Evolutionary conservation across 2,113 vertebrate genomes (phyloP).

Genomic region (Gila orcuttii): DNA sequence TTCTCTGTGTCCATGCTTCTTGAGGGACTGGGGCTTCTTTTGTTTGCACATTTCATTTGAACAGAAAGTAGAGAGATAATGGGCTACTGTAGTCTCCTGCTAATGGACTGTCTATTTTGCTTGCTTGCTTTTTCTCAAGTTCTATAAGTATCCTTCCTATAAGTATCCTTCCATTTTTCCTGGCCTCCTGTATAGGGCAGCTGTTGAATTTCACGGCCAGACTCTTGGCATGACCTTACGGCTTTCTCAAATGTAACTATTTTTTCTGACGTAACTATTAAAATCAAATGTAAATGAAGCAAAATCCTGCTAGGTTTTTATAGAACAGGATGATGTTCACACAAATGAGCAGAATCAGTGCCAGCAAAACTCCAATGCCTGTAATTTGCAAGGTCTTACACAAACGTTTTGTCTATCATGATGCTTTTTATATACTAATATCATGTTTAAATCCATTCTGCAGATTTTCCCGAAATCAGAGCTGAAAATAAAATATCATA

Average conservation of each 20-base stretch:
- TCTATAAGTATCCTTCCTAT: constrained; percentile 19
- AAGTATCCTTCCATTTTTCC: background rate
- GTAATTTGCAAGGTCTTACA: background rate
- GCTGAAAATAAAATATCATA: no score
- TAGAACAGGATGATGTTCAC: background rate
- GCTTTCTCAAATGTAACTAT: constrained; percentile 31
- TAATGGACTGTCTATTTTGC: constrained; percentile 60
- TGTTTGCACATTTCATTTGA: constrained; percentile 78
- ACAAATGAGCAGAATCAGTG: background rate
- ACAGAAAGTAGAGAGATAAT: constrained; percentile 71
- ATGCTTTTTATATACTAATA: no score
- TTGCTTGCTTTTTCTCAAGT: constrained; percentile 47
- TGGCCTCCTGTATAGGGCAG: background rate
- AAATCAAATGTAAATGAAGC: constrained; percentile 8
- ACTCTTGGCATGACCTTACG: background rate
- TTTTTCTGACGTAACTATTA: constrained; percentile 10
- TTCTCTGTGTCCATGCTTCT: constrained; percentile 58
- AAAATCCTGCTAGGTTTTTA: background rate
- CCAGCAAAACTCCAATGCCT: background rate
- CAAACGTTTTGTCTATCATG: no score
- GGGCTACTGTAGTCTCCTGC: constrained; percentile 69
- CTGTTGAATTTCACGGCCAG: constrained; percentile 21
- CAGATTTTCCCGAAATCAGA: no score
- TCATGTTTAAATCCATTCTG: no score
- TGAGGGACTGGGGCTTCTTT: constrained; percentile 75